Base-by-base conservation (phyloP, 2,113 vertebrate species). In the Chrysochloris asiatica region DNA sequence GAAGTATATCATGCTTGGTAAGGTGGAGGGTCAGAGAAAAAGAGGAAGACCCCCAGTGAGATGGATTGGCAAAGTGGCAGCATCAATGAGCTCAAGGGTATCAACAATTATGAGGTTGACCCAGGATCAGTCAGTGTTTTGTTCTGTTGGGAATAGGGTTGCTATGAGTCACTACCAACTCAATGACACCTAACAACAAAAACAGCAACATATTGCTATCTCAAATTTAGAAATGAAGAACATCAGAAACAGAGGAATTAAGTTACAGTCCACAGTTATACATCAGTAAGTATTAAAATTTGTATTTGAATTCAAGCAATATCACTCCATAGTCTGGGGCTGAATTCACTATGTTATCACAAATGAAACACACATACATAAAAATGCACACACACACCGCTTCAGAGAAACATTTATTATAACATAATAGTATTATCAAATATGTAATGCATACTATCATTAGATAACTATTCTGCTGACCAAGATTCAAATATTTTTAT, bases 321-420 rank as follows among this genome's bases (percentile, higher is more conserved):
- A n/a, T 30, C 8, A 33, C 48, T 72, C 11, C 12, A 0, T 73
- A 47, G 43, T 8, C n/a, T 24, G 47, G 33, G 26, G 26, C 30
- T 33, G 2, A 22, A 26, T 47, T 73, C 69, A 22, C 41, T 59
- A 14, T 30, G 2, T 1, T 12, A 13, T 22, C 17, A 10, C 50
- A n/a, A 7, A 17, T 10, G 56, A n/a, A 1, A 24, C 6, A 12
- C 4, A 10, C 1, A 22, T 11, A 16, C 8, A 6, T 14, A 38
- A 4, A 30, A 2, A 56, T 17, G 61, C 45, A 67, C 8, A 78
- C 4, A 4, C 24, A 22, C 7, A 36, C 22, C 8, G 45, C 73
- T 52, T 26, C 69, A 81, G 16, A 67, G 33, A 43, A 10, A 86
- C 2, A 26, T 8, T 8, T 50, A 33, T 69, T 28, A 87, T 36